phyloP scores from a whole-genome alignment of 2,113 vertebrate species.

The Ptilorrhoa leucosticta region DNA sequence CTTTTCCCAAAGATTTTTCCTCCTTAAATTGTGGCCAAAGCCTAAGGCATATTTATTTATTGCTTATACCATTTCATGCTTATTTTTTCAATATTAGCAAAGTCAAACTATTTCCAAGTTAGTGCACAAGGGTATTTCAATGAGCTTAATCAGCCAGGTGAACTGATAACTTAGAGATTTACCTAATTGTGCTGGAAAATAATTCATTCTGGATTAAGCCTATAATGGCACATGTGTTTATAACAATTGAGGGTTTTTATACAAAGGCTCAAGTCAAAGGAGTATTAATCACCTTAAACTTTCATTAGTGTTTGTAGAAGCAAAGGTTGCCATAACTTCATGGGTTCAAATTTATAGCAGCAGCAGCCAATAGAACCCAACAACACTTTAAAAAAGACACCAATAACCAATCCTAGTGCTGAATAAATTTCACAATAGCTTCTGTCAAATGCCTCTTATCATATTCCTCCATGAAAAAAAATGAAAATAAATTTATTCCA shows the following conservation, averaged over 20 bases:
- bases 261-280: not conserved
- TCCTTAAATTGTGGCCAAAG: conserved; percentile 43
- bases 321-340: not conserved
- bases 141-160: conserved; percentile 52
- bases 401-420: not conserved
- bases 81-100: conserved; percentile 68
- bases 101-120: conserved; percentile 60
- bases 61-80: conserved; percentile 57
- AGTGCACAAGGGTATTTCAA: conserved; percentile 58
- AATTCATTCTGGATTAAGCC: conserved; percentile 12
- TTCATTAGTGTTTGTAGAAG: not conserved
- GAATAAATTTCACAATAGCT: not conserved
- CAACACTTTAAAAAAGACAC: not conserved
- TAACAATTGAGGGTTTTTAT: not conserved
- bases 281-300: not conserved
- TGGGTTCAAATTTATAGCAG: not conserved
- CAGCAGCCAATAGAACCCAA: not conserved
- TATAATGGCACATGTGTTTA: not conserved
- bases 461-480: not conserved
- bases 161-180: conserved; percentile 46
- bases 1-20: conserved; percentile 45
- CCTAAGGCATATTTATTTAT: conserved; percentile 62
- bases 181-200: conserved; percentile 26
- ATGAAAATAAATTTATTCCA: not conserved
- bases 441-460: not conserved